A percentile compares a stretch with the other conserved stretches of the same genome.
Evolutionary conservation across 1,140 invertebrate species (phyloP).

Genomic region (Diachasmimorpha longicaudata): DNA sequence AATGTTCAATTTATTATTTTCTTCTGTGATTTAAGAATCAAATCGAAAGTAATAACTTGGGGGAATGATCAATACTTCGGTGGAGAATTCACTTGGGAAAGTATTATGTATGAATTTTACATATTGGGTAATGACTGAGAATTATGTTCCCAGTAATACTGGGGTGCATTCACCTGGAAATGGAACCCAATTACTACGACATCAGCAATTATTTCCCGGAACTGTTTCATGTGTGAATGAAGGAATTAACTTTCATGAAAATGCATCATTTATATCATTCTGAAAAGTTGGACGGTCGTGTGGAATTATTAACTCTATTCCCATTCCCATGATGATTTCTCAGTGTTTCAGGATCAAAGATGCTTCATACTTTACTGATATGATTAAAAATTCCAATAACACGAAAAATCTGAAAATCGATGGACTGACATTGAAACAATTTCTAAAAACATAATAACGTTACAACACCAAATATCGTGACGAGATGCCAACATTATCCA

Average conservation of each 20-base stretch:
- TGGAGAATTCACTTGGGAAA: background rate
- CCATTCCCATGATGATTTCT: background rate
- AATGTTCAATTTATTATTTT: too few relatives aligned
- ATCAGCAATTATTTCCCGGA: background rate
- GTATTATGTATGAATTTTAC: background rate
- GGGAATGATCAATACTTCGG: too few relatives aligned
- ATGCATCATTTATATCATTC: too few relatives aligned
- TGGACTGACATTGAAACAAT: background rate
- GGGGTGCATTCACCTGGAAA: background rate
- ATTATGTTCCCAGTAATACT: background rate
- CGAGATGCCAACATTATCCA: slow-evolving; percentile 15
- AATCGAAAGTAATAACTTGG: too few relatives aligned
- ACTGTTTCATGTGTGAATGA: too few relatives aligned
- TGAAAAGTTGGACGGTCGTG: too few relatives aligned
- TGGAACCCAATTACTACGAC: background rate
- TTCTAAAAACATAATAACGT: slow-evolving; percentile 19
- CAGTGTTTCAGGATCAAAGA: background rate
- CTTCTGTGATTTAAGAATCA: too few relatives aligned
- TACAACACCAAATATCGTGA: slow-evolving; percentile 43
- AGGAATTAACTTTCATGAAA: too few relatives aligned
- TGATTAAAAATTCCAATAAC: background rate
- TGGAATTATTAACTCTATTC: too few relatives aligned
- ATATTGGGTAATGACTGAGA: background rate
- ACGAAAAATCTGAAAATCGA: background rate
- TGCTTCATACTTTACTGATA: background rate